A percentile compares a stretch with the other conserved stretches of the same genome.
Evolutionary conservation across 2,113 vertebrate species (phyloP).

Genomic region (Burhinus bistriatus): DNA sequence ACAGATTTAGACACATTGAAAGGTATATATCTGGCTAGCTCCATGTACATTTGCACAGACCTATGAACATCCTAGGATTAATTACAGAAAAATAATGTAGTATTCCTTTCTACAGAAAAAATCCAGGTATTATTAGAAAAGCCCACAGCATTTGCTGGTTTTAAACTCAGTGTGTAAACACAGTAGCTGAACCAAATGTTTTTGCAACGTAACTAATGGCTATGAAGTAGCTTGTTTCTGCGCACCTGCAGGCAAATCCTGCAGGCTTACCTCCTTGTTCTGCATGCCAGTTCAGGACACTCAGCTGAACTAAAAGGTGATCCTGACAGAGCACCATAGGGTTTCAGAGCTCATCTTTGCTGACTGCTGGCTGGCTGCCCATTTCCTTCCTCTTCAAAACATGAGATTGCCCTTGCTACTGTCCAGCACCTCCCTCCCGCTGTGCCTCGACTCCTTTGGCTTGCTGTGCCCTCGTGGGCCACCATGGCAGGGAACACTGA

Average conservation of each 20-base stretch:
- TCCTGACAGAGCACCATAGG: neutral
- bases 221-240: neutral
- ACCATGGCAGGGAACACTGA: neutral
- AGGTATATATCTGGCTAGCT: neutral
- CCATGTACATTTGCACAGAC: neutral
- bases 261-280: neutral
- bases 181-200: neutral
- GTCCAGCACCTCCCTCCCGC: neutral
- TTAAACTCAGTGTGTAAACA: neutral
- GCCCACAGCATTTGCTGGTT: neutral
- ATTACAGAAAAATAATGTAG: neutral
- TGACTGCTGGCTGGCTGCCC: neutral
- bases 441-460: fast-evolving
- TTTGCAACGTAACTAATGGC: neutral
- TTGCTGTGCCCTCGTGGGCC: neutral
- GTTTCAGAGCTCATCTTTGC: neutral
- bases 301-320: neutral
- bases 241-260: neutral
- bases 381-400: neutral
- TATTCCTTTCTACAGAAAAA: neutral
- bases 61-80: neutral
- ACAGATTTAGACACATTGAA: neutral
- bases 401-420: neutral
- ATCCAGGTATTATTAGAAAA: neutral
- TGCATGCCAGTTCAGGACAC: neutral